Percentiles rank a stretch among this genome's conserved stretches.
These are phyloP conservation scores for Grus americana DNA, from an alignment of 2,113 vertebrate species.

Conservation along the genomic window DNA sequence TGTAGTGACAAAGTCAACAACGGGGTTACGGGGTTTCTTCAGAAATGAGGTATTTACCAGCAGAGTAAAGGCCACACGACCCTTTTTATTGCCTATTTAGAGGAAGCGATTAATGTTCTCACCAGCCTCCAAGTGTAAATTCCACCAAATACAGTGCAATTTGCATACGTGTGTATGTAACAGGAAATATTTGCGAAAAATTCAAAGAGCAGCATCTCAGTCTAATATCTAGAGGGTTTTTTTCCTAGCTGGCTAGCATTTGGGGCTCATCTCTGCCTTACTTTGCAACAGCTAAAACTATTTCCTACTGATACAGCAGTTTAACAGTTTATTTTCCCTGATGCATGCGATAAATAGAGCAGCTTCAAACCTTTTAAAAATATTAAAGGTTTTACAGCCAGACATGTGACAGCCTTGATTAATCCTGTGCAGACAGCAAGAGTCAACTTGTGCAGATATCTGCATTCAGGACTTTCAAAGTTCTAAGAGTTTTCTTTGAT, in stretches of 20 bases:
- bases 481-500: constrained; percentile 67
- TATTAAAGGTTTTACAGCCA: constrained; percentile 68
- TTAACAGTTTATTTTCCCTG: constrained; percentile 56
- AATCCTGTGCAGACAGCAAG: constrained; percentile 67
- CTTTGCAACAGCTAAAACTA: constrained; percentile 22
- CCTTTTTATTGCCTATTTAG: constrained; percentile 18
- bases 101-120: neutral
- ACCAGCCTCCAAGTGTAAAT: neutral
- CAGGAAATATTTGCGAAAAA: neutral
- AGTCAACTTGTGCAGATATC: constrained; percentile 15
- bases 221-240: neutral
- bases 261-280: neutral
- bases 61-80: neutral
- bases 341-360: constrained; percentile 58
- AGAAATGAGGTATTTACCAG: constrained; percentile 31
- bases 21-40: neutral
- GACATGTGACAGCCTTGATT: constrained; percentile 72
- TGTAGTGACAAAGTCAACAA: neutral
- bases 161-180: neutral
- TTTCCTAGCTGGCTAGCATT: neutral
- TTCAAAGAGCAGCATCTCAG: neutral
- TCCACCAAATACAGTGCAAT: neutral
- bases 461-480: constrained; percentile 62
- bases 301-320: constrained; percentile 33
- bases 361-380: constrained; percentile 70